A percentile compares a stretch with the other conserved stretches of the same genome.
Conservation (phyloP, 30 jellyfish, hydroid and myxozoan species). For the Aurelia sp. region DNA sequence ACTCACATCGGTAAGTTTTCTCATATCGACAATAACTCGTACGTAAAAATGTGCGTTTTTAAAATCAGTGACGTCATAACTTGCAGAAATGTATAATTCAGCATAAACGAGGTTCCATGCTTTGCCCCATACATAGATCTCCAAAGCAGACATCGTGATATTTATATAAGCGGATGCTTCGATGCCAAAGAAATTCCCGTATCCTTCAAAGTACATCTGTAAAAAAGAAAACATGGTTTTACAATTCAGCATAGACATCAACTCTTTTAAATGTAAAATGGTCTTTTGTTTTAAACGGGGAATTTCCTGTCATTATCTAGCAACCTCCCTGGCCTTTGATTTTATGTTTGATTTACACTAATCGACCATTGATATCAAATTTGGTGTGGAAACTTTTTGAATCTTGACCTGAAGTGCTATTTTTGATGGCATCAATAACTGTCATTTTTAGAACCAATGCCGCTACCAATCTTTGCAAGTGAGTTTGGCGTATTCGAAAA, state of each 20-base stretch:
- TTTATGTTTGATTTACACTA: too few relatives aligned
- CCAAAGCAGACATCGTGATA: conserved; percentile 80
- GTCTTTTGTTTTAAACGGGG: too few relatives aligned
- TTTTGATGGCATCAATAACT: too few relatives aligned
- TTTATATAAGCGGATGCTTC: conserved; percentile 84
- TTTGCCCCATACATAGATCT: conserved; percentile 92
- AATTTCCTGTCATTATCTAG: too few relatives aligned
- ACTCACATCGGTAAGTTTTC: conserved; percentile 85
- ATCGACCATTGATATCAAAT: too few relatives aligned
- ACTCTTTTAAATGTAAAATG: too few relatives aligned
- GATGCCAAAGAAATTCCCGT: conserved; percentile 88
- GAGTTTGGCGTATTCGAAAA: too few relatives aligned
- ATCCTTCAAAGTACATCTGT: conserved; percentile 96
- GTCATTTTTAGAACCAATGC: too few relatives aligned
- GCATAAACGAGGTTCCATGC: conserved; percentile 93
- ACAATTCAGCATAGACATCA: background rate
- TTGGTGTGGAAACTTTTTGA: too few relatives aligned
- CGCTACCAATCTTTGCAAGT: too few relatives aligned
- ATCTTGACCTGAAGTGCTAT: too few relatives aligned
- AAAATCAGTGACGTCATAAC: conserved; percentile 65
- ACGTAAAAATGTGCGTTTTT: conserved; percentile 87
- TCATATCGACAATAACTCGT: conserved; percentile 89
- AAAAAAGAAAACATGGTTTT: background rate
- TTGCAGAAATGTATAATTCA: conserved; percentile 91
- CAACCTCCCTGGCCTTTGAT: too few relatives aligned